Percentiles rank a stretch among this genome's conserved stretches.
phyloP scores from a whole-genome alignment of 2,888 invertebrate species.

The Eupithecia vulgata region DNA sequence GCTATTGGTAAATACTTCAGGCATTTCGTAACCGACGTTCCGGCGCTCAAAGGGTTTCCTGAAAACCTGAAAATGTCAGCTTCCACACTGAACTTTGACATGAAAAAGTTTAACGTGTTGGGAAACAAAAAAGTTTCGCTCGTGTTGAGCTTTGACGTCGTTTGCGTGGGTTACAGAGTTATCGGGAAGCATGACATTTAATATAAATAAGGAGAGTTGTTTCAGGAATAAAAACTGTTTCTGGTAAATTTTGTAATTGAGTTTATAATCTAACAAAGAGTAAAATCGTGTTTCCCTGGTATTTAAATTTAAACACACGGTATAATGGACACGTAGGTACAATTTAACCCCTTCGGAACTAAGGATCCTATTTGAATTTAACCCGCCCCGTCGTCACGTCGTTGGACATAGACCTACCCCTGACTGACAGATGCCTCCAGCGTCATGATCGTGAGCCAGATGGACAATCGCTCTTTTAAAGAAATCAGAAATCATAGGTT shows the following conservation, averaged over 20 bases:
- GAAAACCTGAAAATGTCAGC: constrained; percentile 7
- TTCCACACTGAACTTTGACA: constrained; percentile 7
- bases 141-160: constrained; percentile 6
- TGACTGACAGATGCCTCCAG: background rate
- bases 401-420: background rate
- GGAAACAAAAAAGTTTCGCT: background rate
- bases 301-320: background rate
- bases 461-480: background rate
- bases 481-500: too few species aligned
- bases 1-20: constrained; percentile 1
- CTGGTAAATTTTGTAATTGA: background rate
- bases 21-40: background rate
- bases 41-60: constrained; percentile 11
- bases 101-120: constrained; percentile 10
- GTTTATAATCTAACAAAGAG: background rate
- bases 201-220: background rate
- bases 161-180: background rate
- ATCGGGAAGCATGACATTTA: background rate
- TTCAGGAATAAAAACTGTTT: background rate
- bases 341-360: background rate
- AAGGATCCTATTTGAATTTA: too few species aligned
- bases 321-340: background rate
- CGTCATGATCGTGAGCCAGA: background rate
- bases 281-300: background rate
- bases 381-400: background rate